Percentiles rank a stretch among this genome's conserved stretches.
Evolutionary conservation across 1,140 invertebrate genomes (phyloP).

Genomic region (Proales similis): DNA sequence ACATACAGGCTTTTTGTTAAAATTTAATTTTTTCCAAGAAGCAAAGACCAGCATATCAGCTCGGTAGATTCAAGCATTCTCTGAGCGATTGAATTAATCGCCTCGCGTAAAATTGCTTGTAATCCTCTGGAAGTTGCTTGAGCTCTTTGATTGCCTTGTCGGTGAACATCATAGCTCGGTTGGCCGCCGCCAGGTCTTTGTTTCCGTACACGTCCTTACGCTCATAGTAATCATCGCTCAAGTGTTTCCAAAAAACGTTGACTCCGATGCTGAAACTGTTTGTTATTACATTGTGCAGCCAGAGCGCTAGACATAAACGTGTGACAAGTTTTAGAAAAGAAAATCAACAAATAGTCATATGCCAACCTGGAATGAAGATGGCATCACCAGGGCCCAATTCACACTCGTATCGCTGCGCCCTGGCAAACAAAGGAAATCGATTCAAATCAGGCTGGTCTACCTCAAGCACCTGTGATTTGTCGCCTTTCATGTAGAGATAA

Average conservation of each 20-base stretch:
- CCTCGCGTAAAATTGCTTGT: conserved; percentile 56
- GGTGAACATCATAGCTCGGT: conserved; percentile 53
- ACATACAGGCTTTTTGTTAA: not conserved
- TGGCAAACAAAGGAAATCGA: conserved; percentile 45
- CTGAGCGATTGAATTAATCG: conserved; percentile 46
- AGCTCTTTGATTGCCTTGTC: conserved; percentile 55
- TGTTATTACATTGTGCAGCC: conserved; percentile 58
- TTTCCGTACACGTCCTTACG: conserved; percentile 60
- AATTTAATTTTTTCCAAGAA: not conserved
- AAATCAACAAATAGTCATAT: not conserved
- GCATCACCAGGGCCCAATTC: conserved; percentile 48
- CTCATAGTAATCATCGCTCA: conserved; percentile 54
- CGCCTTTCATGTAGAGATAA: conserved; percentile 58
- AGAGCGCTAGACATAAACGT: conserved; percentile 55
- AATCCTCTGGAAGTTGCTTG: conserved; percentile 55
- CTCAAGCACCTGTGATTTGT: conserved; percentile 58
- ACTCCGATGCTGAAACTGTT: conserved; percentile 55
- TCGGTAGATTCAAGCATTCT: conserved; percentile 16
- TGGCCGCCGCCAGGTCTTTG: conserved; percentile 55
- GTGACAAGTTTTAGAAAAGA: not conserved
- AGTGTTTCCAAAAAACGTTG: conserved; percentile 61
- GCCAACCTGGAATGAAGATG: conserved; percentile 51
- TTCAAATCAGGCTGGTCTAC: conserved; percentile 48
- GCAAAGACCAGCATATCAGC: no score
- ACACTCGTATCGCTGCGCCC: conserved; percentile 44